These are phyloP conservation scores for Coenonympha arcania DNA, from an alignment of 2,888 invertebrate species.

Conservation along the genomic window DNA sequence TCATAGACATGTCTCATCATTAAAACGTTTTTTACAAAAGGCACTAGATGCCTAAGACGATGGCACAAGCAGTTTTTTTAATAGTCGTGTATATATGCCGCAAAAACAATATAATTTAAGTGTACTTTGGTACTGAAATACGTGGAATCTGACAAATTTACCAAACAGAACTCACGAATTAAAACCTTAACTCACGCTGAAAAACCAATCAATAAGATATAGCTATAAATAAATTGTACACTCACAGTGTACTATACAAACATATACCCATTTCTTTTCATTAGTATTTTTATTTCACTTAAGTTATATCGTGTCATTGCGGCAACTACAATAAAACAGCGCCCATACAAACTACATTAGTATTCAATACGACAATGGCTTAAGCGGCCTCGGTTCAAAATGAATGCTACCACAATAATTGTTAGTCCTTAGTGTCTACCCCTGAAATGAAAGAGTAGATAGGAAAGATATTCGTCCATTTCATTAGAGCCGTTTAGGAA, in stretches of 20 bases:
- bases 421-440: slow-evolving; percentile 28
- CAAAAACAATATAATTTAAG: background rate
- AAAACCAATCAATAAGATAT: too few species aligned
- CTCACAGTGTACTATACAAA: background rate
- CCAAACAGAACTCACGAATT: background rate
- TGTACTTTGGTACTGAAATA: background rate
- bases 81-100: slow-evolving; percentile 8
- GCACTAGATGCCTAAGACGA: slow-evolving; percentile 16
- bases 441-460: slow-evolving; percentile 21
- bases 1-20: too few species aligned
- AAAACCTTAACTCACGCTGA: background rate
- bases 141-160: too few species aligned
- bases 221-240: background rate
- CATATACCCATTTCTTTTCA: too few species aligned
- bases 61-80: slow-evolving; percentile 22
- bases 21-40: slow-evolving; percentile 15
- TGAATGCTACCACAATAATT: slow-evolving; percentile 61
- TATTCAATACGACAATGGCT: slow-evolving; percentile 11
- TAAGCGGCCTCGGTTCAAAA: slow-evolving; percentile 21
- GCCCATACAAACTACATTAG: slow-evolving; percentile 4
- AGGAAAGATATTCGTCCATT: slow-evolving; percentile 24
- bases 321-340: slow-evolving; percentile 2
- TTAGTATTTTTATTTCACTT: background rate
- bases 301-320: background rate
- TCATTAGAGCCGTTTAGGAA: slow-evolving; percentile 24